Conservation (phyloP, 2,797 vertebrate species). For the Mormyrops boulengeri region DNA sequence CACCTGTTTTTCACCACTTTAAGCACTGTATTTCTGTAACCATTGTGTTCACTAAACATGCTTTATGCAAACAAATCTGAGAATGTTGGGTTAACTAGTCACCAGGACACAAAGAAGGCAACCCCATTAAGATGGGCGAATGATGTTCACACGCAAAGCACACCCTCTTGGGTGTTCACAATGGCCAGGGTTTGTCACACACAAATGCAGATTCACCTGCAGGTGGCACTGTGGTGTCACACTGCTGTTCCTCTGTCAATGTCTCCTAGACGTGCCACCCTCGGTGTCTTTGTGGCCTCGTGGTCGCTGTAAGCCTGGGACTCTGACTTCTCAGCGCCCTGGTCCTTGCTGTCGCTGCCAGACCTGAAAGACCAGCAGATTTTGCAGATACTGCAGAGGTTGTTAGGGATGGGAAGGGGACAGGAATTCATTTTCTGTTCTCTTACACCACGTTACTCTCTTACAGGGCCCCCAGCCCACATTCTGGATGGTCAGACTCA, state of each 20-base stretch:
- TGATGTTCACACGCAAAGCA: background rate
- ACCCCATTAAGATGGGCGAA: background rate
- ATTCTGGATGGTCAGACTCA: background rate
- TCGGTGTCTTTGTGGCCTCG: constrained; percentile 60
- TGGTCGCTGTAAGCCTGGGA: constrained; percentile 57
- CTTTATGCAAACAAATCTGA: background rate
- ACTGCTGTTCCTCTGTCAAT: constrained; percentile 77
- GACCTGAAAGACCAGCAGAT: constrained; percentile 54
- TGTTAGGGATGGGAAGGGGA: background rate
- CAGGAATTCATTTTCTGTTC: background rate
- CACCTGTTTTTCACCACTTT: background rate
- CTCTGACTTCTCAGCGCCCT: constrained; percentile 66
- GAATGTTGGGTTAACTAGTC: background rate
- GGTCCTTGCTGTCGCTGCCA: constrained; percentile 74
- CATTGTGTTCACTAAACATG: background rate
- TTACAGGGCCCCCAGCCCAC: background rate
- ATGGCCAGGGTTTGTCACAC: background rate
- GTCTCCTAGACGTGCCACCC: constrained; percentile 60
- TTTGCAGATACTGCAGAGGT: background rate
- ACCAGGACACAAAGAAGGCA: background rate
- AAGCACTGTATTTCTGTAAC: background rate
- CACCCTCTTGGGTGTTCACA: background rate
- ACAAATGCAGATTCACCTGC: background rate
- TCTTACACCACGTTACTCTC: background rate
- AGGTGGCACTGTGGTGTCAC: constrained; percentile 43